Evolutionary conservation across 2,888 invertebrate species (phyloP).

Genomic region (Spisula subtruncata): DNA sequence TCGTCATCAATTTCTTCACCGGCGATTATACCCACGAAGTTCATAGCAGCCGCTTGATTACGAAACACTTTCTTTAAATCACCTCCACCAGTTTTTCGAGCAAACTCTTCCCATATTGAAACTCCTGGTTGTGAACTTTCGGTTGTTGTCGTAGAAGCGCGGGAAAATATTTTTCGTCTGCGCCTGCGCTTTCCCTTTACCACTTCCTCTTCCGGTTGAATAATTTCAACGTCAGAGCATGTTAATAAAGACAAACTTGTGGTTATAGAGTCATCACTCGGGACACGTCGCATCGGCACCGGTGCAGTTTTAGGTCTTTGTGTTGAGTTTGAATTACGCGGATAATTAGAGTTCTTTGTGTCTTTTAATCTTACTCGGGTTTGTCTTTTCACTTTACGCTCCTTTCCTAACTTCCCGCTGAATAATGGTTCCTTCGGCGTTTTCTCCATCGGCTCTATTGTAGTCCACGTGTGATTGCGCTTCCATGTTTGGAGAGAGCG

Average conservation of each 20-base stretch:
- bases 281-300: constrained; percentile 52
- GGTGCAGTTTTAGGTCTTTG: constrained; percentile 9
- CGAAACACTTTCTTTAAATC: constrained; percentile 74
- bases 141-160: constrained; percentile 47
- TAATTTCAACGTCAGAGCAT: constrained; percentile 66
- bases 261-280: constrained; percentile 78
- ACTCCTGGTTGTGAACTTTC: constrained; percentile 41
- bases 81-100: constrained; percentile 56
- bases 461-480: constrained; percentile 74
- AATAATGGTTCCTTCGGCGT: constrained; percentile 75
- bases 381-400: constrained; percentile 7
- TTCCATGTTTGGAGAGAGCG: constrained; percentile 79
- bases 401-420: constrained; percentile 77
- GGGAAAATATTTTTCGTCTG: constrained; percentile 51
- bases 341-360: neutral
- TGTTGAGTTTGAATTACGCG: neutral
- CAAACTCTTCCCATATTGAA: constrained; percentile 76
- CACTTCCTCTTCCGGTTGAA: constrained; percentile 41
- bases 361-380: neutral
- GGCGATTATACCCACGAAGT: constrained; percentile 42
- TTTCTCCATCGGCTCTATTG: constrained; percentile 73
- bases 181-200: constrained; percentile 50
- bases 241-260: constrained; percentile 79
- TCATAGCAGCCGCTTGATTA: constrained; percentile 59
- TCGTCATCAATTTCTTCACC: constrained; percentile 68